These are phyloP conservation scores for Rhingia campestris DNA, from an alignment of 2,888 invertebrate genomes.

Conservation along the genomic window DNA sequence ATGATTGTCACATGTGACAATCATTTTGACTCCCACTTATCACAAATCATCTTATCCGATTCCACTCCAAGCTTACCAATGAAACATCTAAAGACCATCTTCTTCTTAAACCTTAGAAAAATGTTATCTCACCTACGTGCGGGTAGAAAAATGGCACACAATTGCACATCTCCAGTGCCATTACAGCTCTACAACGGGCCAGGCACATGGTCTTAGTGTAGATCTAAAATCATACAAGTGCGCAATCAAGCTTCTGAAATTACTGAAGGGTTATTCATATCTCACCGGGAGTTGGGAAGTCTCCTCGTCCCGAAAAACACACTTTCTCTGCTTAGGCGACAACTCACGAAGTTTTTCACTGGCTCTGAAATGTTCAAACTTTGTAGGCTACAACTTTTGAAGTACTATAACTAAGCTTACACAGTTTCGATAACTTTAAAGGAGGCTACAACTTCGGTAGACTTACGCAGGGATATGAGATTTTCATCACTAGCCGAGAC, in stretches of 20 bases:
- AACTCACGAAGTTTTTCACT: conserved; percentile 81
- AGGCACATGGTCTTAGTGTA: conserved; percentile 81
- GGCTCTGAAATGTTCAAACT: conserved; percentile 75
- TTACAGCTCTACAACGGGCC: conserved; percentile 83
- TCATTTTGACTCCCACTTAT: no score
- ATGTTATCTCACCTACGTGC: conserved; percentile 76
- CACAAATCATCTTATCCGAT: no score
- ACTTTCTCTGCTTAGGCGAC: conserved; percentile 83
- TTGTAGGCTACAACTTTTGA: neutral
- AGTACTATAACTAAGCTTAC: conserved; percentile 76
- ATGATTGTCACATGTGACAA: no score
- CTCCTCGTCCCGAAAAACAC: conserved; percentile 84
- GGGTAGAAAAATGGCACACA: conserved; percentile 85
- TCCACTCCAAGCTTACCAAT: neutral
- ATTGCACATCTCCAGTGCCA: conserved; percentile 84
- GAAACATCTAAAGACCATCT: neutral
- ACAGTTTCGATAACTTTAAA: conserved; percentile 81
- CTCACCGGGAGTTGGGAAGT: conserved; percentile 81
- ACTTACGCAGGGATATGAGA: conserved; percentile 78
- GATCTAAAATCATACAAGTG: conserved; percentile 75
- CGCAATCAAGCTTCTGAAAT: neutral
- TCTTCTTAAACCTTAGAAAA: neutral
- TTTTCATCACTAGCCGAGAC: conserved; percentile 79
- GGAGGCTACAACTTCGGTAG: conserved; percentile 80
- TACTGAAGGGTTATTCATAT: neutral